Base-by-base conservation (phyloP, 2,113 vertebrate genomes). In the Indri indri region DNA sequence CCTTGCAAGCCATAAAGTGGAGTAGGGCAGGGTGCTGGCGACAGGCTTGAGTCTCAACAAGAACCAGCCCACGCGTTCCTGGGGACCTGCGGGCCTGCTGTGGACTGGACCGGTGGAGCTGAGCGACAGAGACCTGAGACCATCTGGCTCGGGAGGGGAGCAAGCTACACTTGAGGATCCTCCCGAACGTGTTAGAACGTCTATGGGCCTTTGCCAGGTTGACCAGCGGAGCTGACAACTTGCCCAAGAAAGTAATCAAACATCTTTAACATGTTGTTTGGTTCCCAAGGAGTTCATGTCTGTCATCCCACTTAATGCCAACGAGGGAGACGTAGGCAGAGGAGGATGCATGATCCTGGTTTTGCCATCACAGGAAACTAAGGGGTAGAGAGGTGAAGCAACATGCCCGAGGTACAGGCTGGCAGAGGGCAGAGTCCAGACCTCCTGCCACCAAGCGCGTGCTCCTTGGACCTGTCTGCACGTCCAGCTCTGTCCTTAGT, bases 391-490 rank as follows among this genome's bases (percentile, higher is more conserved):
- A 50, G 8, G 59, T 37, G 17, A 59, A 25, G 50, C 0, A 20
- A 22, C 14, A 14, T 5, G 9, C 0, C 6, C 0, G 5, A 47
- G 45, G 73, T 17, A 34, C n/a, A 12, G 0, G 16, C 17, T 14
- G 4, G 73, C n/a, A 23, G 59, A 40, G 1, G 1, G 40, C 68
- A 66, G 76, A 71, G 80, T 37, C 45, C 50, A 40, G 52, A 34
- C 5, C 27, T 84, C 59, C 95, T 27, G 37, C 42, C 14, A 9
- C 63, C 40, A 30, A 30, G 71, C 8, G 40, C 89, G 20, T 8
- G 70, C 47, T 80, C 73, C 77, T 54, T 0, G 0, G 77, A 17
- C 57, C 6, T 40, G 25, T 71, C 80, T 32, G 2, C 3, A 22
- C 4, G 5, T 17, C 20, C 10, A 77, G 32, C 59, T 83, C 76